Evolutionary conservation across 2,888 invertebrate species (phyloP), one percentile per base, ranked within the genome.

Genomic region (Zygothrica quintamaculata): DNA sequence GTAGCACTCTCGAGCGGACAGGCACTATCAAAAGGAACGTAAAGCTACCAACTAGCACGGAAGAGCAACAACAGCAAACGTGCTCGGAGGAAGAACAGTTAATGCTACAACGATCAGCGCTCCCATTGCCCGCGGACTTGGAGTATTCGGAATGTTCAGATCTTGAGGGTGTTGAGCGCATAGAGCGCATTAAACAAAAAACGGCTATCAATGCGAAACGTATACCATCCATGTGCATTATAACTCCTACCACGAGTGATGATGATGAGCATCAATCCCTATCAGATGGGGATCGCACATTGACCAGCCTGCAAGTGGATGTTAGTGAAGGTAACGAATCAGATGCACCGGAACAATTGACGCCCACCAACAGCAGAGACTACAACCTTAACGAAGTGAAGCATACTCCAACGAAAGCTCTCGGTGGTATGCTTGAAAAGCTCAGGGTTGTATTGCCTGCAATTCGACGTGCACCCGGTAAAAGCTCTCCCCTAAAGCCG

Each of bases 181-280:
- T 96, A 80, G 97, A 97, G 90, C 92, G 97, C 75, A 95, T 97
- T 69, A 92, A 96, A 64, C 94, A 95, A 37, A 97, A 97, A 91
- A 97, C 97, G 0, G 95, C 95, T 1, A 96, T 97, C 37, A 96
- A 95, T 86, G 95, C 96, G 48, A 96, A 96, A 77, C 93, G 97
- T 76, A 97, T 97, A 87, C 97, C 97, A 0, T 97, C 97, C 3
- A 96, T 97, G 95, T 97, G 97, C 90, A 96, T 96, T 1, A 96
- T 97, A 46, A 97, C 97, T 11, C 97, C 97, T 3, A 94, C 95
- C 0, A 95, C 95, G 65, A 97, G 96, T 68, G 97, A 97, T 78
- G 80, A 84, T n/a, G 97, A 97, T 84, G 97, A 97, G 89, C 94
- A 87, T 43, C 89, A 88, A 48, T 55, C 77, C 0, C 61, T 57